Base-by-base conservation (phyloP, 2,797 vertebrate species). In the Microctenopoma steveboyesi region DNA sequence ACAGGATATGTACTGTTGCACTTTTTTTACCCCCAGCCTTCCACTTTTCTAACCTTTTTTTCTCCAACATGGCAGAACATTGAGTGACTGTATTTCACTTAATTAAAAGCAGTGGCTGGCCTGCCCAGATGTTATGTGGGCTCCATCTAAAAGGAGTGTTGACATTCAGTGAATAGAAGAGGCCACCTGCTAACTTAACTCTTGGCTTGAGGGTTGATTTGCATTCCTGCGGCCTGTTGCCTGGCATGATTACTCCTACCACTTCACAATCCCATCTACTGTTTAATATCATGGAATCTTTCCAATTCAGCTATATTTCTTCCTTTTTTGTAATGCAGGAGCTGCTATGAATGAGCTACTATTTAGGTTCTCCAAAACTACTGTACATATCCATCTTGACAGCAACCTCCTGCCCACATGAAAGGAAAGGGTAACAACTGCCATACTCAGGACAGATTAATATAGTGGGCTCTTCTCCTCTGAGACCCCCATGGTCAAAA, bases 151-250 rank as follows among this genome's bases (percentile, higher is more conserved):
- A 89, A 90, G 92, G 89, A 82, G 91, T 94, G 94, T 95, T 96
- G 95, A 97, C 94, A 92, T 95, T 94, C 84, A 84, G 93, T 95
- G 95, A 96, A 95, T 95, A 92, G 93, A 92, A 78, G 88, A 94
- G 95, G 95, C 96, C 96, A 97, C 96, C 97, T 98, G 97, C 95
- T 95, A 95, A 95, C 92, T 95, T 92, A 91, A 93, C 94, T 95
- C 94, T 92, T 95, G 94, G 95, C 94, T 89, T 89, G 82, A 86
- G 76, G 91, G 92, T 92, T 93, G 95, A 95, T 97, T 96, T 97
- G 96, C 95, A 96, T 97, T 98, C 96, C 96, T 97, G 96, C 85
- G 95, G 97, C 94, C 95, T 95, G 93, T 94, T 95, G 95, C 96
- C 94, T 95, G 89, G 94, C 94, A 92, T 95, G 96, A 95, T 94